Evolutionary conservation across 2,113 vertebrate species (phyloP).

Genomic region (Leucoraja erinaceus): DNA sequence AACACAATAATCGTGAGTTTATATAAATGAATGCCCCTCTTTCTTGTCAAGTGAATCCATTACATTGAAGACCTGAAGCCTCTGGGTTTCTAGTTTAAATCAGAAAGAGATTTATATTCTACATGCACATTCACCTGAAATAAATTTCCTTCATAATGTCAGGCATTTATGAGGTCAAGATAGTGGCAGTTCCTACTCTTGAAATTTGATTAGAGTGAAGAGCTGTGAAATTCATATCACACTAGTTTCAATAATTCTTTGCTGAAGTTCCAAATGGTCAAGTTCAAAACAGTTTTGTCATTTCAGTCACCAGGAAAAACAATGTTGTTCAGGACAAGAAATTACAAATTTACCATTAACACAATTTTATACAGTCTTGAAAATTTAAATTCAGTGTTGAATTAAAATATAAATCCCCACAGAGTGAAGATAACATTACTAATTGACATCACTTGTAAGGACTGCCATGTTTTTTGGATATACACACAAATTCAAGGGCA

Average conservation of each 20-base stretch:
- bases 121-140: neutral
- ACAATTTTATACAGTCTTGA: neutral
- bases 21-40: neutral
- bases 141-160: neutral
- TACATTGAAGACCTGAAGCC: neutral
- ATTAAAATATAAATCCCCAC: neutral
- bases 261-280: neutral
- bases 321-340: neutral
- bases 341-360: neutral
- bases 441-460: neutral
- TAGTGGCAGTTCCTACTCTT: neutral
- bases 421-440: neutral
- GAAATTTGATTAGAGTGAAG: neutral
- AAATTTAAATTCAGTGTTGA: neutral
- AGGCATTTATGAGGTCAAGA: neutral
- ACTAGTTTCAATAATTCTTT: neutral
- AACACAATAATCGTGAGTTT: neutral
- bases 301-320: neutral
- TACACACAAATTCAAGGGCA: neutral
- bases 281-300: neutral
- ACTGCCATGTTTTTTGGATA: neutral
- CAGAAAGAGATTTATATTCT: neutral
- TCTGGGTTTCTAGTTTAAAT: neutral
- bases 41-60: neutral
- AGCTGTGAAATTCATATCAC: neutral